These are phyloP conservation scores for Umimayanthus chanpuru DNA, from an alignment of 92 coral and sea anemone genomes.

Conservation along the genomic window DNA sequence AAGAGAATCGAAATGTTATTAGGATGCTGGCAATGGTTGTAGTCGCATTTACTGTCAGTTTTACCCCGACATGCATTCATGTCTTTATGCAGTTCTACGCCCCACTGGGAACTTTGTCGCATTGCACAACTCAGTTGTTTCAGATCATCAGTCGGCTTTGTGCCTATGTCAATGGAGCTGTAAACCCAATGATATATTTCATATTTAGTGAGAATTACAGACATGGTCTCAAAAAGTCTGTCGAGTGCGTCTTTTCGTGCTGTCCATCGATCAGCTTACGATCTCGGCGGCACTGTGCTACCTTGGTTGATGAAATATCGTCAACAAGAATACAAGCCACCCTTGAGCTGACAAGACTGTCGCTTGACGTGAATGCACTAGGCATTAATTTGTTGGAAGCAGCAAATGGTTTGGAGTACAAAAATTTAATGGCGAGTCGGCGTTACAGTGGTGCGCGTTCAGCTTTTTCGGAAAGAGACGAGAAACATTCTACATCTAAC, in stretches of 20 bases:
- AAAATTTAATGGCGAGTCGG: background rate
- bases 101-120: background rate
- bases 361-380: background rate
- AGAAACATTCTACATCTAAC: background rate
- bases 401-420: background rate
- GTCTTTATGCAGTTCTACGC: background rate
- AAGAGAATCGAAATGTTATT: slow-evolving; percentile 18
- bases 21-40: slow-evolving; percentile 19
- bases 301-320: slow-evolving; percentile 11
- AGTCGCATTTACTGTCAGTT: background rate
- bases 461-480: background rate
- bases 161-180: slow-evolving; percentile 27
- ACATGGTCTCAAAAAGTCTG: slow-evolving; percentile 1
- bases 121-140: background rate
- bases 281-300: background rate
- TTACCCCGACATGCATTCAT: background rate
- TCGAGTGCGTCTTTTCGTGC: background rate
- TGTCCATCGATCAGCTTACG: background rate
- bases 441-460: background rate
- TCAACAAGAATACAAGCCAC: slow-evolving; percentile 17
- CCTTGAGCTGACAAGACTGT: slow-evolving; percentile 3
- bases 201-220: slow-evolving; percentile 40
- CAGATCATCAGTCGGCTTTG: background rate
- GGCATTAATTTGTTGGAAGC: background rate
- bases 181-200: slow-evolving; percentile 24